Percentiles rank a stretch among this genome's conserved stretches.
Conservation (phyloP, 2,113 vertebrate genomes). For the Sceloporus undulatus region DNA sequence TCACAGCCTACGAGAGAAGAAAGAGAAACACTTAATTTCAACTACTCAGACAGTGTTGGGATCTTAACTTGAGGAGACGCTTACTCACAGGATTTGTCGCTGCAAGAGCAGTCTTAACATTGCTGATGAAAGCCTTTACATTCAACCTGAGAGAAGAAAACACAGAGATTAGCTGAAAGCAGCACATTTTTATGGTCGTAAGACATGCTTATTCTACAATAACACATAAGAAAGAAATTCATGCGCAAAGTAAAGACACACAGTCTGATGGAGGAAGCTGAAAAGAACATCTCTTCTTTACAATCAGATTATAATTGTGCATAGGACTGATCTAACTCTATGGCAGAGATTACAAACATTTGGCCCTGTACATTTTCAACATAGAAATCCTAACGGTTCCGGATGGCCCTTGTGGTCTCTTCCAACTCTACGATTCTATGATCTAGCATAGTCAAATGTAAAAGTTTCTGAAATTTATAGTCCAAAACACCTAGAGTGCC, state of each 20-base stretch:
- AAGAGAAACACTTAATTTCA: conserved; percentile 56
- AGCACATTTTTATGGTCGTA: not conserved
- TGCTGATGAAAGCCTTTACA: conserved; percentile 97
- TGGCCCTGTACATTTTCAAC: not conserved
- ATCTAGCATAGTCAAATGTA: not conserved
- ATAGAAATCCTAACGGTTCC: not conserved
- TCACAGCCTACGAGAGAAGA: conserved; percentile 83
- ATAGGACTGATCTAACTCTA: not conserved
- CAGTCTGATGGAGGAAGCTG: not conserved
- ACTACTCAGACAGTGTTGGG: conserved; percentile 6
- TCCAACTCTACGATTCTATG: too few species aligned
- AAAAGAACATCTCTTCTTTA: not conserved
- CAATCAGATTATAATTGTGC: too few species aligned
- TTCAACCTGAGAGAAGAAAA: conserved; percentile 84
- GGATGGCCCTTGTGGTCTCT: too few species aligned
- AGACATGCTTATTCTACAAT: not conserved
- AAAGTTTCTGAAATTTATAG: not conserved
- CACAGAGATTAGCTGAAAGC: conserved; percentile 30
- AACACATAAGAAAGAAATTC: not conserved
- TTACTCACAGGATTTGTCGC: conserved; percentile 94
- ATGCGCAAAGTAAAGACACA: not conserved
- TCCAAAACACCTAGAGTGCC: not conserved
- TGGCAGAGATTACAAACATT: not conserved
- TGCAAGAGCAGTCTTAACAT: conserved; percentile 95
- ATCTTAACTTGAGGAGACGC: conserved; percentile 28